A percentile compares a stretch with the other conserved stretches of the same genome.
Evolutionary conservation across 2,113 vertebrate genomes (phyloP).

Genomic region (Ptyas mucosa): DNA sequence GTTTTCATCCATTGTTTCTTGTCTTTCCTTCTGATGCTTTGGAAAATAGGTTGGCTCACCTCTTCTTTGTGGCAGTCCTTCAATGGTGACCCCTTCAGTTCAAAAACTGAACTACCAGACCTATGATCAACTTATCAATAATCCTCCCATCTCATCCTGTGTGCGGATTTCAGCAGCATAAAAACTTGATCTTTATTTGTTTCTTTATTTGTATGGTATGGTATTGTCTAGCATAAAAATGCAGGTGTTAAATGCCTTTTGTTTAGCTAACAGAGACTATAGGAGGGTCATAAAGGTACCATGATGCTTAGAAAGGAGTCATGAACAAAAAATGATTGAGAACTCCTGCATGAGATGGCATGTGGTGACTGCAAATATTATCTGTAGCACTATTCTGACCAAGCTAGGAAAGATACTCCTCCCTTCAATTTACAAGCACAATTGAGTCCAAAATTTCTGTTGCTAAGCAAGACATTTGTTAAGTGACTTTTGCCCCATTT

Average conservation of each 20-base stretch:
- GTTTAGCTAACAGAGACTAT: not conserved
- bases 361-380: not conserved
- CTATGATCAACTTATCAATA: not conserved
- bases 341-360: not conserved
- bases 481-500: not conserved
- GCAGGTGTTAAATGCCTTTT: not conserved
- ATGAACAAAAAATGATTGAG: not conserved
- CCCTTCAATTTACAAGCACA: not conserved
- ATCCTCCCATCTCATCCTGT: not conserved
- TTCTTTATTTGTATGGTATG: no score
- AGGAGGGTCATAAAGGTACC: not conserved
- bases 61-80: not conserved
- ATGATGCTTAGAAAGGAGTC: not conserved
- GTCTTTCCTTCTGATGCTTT: not conserved
- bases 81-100: not conserved
- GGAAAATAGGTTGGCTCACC: not conserved
- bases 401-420: not conserved
- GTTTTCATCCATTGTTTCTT: not conserved
- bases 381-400: not conserved
- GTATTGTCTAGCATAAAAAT: not conserved
- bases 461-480: not conserved
- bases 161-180: not conserved
- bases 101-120: not conserved
- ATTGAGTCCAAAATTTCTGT: not conserved
- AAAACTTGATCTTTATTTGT: not conserved